Percentiles rank a stretch among this genome's conserved stretches.
phyloP scores from a whole-genome alignment of 1,140 invertebrate genomes.

The Nebria ingens region DNA sequence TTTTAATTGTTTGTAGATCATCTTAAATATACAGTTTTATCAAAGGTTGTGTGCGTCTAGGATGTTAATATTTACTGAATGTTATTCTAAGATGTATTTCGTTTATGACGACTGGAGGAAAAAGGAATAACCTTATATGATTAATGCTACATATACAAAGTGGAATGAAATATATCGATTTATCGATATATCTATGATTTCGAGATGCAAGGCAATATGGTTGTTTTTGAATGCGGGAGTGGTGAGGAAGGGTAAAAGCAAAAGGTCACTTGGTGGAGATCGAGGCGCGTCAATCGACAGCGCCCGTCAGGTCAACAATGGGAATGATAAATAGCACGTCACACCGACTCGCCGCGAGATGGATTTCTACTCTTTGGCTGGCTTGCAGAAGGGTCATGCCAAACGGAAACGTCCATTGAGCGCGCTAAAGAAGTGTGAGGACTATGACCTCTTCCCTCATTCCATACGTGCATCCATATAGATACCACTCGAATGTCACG shows the following conservation, averaged over 20 bases:
- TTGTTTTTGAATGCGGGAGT: neutral
- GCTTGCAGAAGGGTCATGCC: neutral
- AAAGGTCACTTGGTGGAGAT: neutral
- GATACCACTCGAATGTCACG: too few relatives aligned
- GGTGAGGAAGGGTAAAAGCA: neutral
- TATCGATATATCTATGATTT: neutral
- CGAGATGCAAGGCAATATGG: neutral
- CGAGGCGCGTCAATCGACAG: neutral
- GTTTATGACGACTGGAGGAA: neutral
- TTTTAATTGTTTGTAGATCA: too few relatives aligned
- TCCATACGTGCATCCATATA: neutral
- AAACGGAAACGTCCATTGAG: neutral
- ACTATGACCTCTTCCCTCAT: neutral
- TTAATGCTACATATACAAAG: too few relatives aligned
- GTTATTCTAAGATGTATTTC: too few relatives aligned
- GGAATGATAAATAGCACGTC: neutral
- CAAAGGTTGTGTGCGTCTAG: too few relatives aligned
- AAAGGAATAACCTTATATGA: neutral
- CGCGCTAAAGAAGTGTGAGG: neutral
- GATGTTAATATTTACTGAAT: too few relatives aligned
- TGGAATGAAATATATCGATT: neutral
- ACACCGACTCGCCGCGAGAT: neutral
- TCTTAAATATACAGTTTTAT: too few relatives aligned
- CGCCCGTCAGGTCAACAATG: neutral
- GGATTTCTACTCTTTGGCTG: neutral